phyloP scores from a whole-genome alignment of 23 tunicate species.

The Trididemnum clinides region DNA sequence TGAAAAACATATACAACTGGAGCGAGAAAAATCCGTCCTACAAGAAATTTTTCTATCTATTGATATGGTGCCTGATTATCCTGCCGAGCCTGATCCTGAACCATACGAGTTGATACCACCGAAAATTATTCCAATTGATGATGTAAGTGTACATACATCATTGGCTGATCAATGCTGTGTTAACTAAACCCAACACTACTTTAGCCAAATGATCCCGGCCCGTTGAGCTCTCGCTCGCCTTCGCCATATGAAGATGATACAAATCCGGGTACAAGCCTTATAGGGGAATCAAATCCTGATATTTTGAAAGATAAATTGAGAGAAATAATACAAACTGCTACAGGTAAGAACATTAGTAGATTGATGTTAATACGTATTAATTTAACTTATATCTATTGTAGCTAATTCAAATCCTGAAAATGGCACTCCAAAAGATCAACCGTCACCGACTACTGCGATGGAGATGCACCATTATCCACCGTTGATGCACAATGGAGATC shows the following conservation, averaged over 20 bases:
- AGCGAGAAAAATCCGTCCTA: conserved; percentile 79
- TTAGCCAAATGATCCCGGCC: conserved; percentile 72
- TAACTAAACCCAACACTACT: neutral
- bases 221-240: conserved; percentile 34
- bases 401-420: neutral
- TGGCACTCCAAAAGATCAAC: neutral
- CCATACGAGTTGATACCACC: conserved; percentile 81
- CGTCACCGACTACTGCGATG: neutral
- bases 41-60: conserved; percentile 66
- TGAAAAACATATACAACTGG: conserved; percentile 75
- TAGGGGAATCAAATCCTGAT: conserved; percentile 29
- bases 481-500: conserved; percentile 23
- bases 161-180: neutral
- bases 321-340: conserved; percentile 76
- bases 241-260: conserved; percentile 11
- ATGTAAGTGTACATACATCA: conserved; percentile 28
- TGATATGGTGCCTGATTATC: conserved; percentile 92
- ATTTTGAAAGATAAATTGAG: conserved; percentile 59
- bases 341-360: conserved; percentile 39
- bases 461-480: conserved; percentile 10
- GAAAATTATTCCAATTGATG: conserved; percentile 82
- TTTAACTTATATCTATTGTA: neutral
- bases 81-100: conserved; percentile 95
- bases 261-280: neutral
- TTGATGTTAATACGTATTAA: neutral